These are phyloP conservation scores for Busseola fusca DNA, from an alignment of 2,888 invertebrate species.

Conservation along the genomic window DNA sequence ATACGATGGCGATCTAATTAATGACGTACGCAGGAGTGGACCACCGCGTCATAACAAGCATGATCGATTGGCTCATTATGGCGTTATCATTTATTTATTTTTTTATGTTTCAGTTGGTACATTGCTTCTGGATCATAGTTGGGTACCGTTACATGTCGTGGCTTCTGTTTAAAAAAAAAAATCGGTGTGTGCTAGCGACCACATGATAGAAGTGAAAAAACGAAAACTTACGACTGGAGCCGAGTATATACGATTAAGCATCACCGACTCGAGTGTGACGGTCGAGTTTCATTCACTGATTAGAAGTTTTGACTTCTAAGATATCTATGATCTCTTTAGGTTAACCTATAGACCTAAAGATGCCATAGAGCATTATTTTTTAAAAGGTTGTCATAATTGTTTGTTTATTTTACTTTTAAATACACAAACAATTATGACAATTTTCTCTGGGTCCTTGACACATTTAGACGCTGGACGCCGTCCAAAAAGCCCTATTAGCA, in stretches of 20 bases:
- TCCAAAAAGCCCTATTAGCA: neutral
- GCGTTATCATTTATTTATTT: constrained; percentile 62
- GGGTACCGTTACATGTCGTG: constrained; percentile 48
- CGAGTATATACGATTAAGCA: neutral
- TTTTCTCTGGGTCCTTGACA: neutral
- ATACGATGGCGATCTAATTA: constrained; percentile 75
- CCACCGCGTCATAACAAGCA: constrained; percentile 74
- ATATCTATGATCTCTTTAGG: too few relatives aligned
- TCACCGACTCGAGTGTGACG: too few relatives aligned
- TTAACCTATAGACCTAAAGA: too few relatives aligned
- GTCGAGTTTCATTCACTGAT: too few relatives aligned
- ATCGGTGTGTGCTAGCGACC: too few relatives aligned
- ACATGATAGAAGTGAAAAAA: too few relatives aligned
- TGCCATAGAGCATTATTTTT: too few relatives aligned
- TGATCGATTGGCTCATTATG: constrained; percentile 69
- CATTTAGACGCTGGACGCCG: neutral
- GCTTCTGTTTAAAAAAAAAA: constrained; percentile 39
- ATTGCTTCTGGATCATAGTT: constrained; percentile 55
- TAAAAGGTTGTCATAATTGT: too few relatives aligned
- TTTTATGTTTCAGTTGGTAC: constrained; percentile 29
- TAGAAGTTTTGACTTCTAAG: neutral
- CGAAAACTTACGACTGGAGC: neutral
- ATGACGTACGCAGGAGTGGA: constrained; percentile 69
- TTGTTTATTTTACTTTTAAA: too few relatives aligned
- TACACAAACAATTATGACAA: neutral